Evolutionary conservation across 2,113 vertebrate species (phyloP).

Genomic region (Chrysochloris asiatica): DNA sequence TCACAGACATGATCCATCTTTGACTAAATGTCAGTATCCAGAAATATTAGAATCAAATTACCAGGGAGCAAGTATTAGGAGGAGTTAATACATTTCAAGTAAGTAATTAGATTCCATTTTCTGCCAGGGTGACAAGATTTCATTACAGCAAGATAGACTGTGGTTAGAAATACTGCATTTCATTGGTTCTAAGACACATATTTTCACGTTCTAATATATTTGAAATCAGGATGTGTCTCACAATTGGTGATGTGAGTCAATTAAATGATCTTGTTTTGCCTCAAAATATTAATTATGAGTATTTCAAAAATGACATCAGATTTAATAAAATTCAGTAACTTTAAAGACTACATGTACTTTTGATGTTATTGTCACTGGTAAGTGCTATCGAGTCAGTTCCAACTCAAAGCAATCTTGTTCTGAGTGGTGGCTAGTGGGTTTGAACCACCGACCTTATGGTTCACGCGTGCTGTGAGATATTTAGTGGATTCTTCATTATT

Average conservation of each 20-base stretch:
- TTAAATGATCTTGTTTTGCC: not conserved
- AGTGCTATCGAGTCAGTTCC: too few species aligned
- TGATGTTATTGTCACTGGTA: too few species aligned
- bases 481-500: too few species aligned
- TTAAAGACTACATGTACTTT: not conserved
- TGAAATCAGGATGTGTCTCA: not conserved
- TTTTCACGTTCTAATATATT: not conserved
- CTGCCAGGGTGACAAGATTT: not conserved
- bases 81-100: constrained; percentile 8
- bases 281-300: constrained; percentile 16
- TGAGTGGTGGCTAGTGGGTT: too few species aligned
- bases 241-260: not conserved
- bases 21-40: not conserved
- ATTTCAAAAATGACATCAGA: not conserved
- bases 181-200: not conserved
- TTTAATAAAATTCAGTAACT: constrained; percentile 11
- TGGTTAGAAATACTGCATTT: not conserved
- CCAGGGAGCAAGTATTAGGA: not conserved
- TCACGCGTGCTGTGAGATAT: too few species aligned
- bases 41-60: not conserved
- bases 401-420: not conserved
- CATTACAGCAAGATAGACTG: not conserved
- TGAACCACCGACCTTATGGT: too few species aligned
- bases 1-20: not conserved
- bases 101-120: constrained; percentile 4